Percentiles rank a stretch among this genome's conserved stretches.
phyloP scores from a whole-genome alignment of 2,113 vertebrate species.

The Sphyrna mokarran region DNA sequence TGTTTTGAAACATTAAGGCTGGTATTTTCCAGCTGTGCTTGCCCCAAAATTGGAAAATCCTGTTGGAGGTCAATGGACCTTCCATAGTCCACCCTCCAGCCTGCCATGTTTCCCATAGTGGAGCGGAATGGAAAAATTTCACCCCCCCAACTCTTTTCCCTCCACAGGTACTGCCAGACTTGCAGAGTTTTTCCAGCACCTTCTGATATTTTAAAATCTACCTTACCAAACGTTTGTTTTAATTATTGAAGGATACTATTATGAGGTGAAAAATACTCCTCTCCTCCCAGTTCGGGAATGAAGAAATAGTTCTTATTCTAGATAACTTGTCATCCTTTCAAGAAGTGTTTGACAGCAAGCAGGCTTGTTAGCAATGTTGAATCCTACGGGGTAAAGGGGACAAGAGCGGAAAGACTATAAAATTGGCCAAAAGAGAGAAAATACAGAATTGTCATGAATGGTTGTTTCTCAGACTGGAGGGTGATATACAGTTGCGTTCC shows the following conservation, averaged over 20 bases:
- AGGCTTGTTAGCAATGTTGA: not conserved
- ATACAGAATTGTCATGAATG: not conserved
- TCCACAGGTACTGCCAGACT: too few species aligned
- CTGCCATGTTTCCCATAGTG: too few species aligned
- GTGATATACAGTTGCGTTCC: not conserved
- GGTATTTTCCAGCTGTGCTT: too few species aligned
- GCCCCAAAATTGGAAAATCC: too few species aligned
- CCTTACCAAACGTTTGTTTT: not conserved
- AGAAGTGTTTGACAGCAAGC: not conserved
- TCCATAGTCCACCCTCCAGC: too few species aligned
- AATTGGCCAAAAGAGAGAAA: not conserved
- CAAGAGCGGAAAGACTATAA: too few species aligned
- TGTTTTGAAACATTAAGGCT: too few species aligned
- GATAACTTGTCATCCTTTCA: not conserved
- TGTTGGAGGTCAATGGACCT: too few species aligned
- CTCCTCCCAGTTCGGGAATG: not conserved
- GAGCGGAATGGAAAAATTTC: too few species aligned
- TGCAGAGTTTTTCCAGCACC: too few species aligned
- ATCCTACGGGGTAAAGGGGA: not conserved
- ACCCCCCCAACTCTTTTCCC: too few species aligned
- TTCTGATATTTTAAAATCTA: not conserved
- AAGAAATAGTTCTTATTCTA: not conserved
- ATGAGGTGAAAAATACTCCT: not conserved
- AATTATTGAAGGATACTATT: not conserved
- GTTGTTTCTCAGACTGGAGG: not conserved